These are phyloP conservation scores for Lynx canadensis DNA, from an alignment of 2,113 vertebrate genomes.

Conservation along the genomic window DNA sequence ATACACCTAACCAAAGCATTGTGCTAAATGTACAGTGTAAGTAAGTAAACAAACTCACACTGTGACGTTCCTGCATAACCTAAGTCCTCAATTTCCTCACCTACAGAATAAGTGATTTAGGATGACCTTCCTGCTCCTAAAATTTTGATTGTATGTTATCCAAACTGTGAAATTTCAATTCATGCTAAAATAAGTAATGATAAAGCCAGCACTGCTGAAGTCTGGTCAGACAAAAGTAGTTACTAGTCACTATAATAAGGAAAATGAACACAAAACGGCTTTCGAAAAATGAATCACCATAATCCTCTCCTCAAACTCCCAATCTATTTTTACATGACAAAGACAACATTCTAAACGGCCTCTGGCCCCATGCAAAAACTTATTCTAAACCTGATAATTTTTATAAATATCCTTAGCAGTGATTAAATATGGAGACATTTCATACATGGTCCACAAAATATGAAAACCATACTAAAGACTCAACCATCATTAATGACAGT, in stretches of 20 bases:
- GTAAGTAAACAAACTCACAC: background rate
- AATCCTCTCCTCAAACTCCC: background rate
- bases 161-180: background rate
- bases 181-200: background rate
- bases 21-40: background rate
- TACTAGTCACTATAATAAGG: background rate
- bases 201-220: background rate
- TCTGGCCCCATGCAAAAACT: background rate
- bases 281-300: background rate
- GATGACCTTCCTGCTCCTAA: background rate
- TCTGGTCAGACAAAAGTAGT: background rate
- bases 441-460: background rate
- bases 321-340: background rate
- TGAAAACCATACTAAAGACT: constrained; percentile 15
- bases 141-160: background rate
- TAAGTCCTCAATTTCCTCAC: background rate
- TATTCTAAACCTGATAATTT: background rate
- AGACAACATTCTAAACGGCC: background rate
- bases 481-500: background rate
- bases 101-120: background rate
- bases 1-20: background rate
- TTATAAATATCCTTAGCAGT: constrained; percentile 1
- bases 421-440: constrained; percentile 6
- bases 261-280: constrained; percentile 2
- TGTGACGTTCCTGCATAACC: background rate